Percentiles rank a stretch among this genome's conserved stretches.
Conservation (phyloP, 2,113 vertebrate species). For the Psilopsiagon aymara region DNA sequence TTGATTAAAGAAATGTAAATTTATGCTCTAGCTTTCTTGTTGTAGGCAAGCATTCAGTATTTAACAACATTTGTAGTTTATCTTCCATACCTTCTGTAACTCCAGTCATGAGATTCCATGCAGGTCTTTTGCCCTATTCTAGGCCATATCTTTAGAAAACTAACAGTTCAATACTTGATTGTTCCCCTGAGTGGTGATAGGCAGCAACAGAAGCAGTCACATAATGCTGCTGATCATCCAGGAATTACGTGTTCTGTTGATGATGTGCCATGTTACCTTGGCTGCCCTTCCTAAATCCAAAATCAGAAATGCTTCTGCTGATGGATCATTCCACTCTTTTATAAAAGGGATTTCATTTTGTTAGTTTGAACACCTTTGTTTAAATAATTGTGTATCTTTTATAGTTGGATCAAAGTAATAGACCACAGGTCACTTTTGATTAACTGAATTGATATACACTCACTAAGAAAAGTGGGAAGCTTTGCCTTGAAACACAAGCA, state of each 20-base stretch:
- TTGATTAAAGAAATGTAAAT: not conserved
- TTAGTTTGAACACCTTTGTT: not conserved
- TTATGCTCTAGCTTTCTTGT: not conserved
- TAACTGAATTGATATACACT: not conserved
- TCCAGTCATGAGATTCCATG: not conserved
- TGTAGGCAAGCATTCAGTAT: not conserved
- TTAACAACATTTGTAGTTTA: not conserved
- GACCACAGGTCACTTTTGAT: not conserved
- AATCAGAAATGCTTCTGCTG: not conserved
- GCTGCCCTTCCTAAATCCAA: constrained; percentile 18
- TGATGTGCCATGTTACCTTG: constrained; percentile 12
- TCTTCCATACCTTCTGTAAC: not conserved
- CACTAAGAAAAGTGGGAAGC: not conserved
- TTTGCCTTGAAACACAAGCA: not conserved
- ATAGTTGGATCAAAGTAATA: not conserved
- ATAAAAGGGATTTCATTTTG: not conserved
- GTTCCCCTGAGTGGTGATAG: not conserved
- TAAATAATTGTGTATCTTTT: not conserved
- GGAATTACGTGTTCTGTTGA: constrained; percentile 7
- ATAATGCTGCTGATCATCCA: not conserved
- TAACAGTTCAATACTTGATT: not conserved
- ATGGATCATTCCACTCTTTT: constrained; percentile 3
- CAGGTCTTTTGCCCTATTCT: not conserved
- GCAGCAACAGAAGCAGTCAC: constrained; percentile 24
- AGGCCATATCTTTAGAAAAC: not conserved